These are phyloP conservation scores for Meiosimyza platycephala DNA, from an alignment of 2,888 invertebrate genomes.

Conservation along the genomic window DNA sequence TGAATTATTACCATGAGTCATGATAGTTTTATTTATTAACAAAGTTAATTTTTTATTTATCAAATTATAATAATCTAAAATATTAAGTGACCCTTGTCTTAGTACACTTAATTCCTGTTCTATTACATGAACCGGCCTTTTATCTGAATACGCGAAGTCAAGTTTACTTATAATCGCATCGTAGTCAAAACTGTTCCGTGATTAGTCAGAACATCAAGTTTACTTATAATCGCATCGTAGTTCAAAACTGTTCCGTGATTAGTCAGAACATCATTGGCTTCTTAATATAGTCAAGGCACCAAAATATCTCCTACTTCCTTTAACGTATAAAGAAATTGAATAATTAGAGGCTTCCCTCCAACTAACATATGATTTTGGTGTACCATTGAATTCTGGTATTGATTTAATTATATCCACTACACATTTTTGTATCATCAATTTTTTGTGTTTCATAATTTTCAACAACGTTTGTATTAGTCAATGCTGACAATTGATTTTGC, in stretches of 20 bases:
- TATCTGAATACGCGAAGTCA: conserved; percentile 38
- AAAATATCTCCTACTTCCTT: conserved; percentile 31
- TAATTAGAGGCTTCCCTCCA: conserved; percentile 37
- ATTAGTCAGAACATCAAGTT: conserved; percentile 32
- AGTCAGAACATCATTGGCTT: conserved; percentile 27
- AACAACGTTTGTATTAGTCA: not conserved
- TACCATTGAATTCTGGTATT: conserved; percentile 32
- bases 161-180: conserved; percentile 34
- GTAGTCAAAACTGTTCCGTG: conserved; percentile 38
- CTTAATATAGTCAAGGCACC: conserved; percentile 26
- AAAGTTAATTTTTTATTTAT: conserved; percentile 11
- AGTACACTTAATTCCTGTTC: conserved; percentile 38
- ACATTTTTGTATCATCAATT: not conserved
- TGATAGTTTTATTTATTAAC: conserved; percentile 16
- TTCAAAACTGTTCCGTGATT: conserved; percentile 40
- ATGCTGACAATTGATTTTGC: not conserved
- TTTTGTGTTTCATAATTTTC: not conserved
- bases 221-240: conserved; percentile 33
- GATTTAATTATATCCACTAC: conserved; percentile 35
- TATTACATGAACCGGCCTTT: conserved; percentile 34
- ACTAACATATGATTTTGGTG: conserved; percentile 25
- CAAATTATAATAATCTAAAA: conserved; percentile 33
- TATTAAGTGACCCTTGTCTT: conserved; percentile 24
- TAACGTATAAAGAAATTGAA: conserved; percentile 17
- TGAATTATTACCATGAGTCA: conserved; percentile 29